These are phyloP conservation scores for Chiloscyllium punctatum DNA, from an alignment of 2,797 vertebrate genomes.

Conservation along the genomic window DNA sequence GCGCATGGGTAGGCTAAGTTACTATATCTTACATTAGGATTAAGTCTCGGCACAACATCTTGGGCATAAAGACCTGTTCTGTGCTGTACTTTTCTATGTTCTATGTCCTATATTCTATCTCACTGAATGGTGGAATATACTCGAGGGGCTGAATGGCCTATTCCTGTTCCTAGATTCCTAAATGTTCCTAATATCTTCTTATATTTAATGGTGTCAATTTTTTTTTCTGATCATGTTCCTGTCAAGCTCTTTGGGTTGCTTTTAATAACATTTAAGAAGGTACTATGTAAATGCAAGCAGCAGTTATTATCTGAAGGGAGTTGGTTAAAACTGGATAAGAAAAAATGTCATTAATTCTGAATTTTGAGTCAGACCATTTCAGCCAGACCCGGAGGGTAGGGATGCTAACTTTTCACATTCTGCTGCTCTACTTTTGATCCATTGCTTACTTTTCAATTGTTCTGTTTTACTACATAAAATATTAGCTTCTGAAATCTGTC, in stretches of 20 bases:
- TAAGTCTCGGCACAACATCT: too few species aligned
- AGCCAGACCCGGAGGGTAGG: slow-evolving; percentile 56
- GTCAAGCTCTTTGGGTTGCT: background rate
- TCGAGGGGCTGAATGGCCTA: too few species aligned
- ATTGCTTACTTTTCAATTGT: background rate
- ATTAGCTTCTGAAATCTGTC: background rate
- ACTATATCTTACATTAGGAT: too few species aligned
- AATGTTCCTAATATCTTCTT: background rate
- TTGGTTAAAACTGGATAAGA: slow-evolving; percentile 54
- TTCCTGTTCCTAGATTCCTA: too few species aligned
- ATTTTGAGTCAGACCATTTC: slow-evolving; percentile 57
- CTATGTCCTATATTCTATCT: too few species aligned
- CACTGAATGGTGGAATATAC: too few species aligned
- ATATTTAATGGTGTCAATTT: background rate
- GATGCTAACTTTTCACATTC: background rate
- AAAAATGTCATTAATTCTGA: slow-evolving; percentile 47
- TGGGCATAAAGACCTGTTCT: too few species aligned
- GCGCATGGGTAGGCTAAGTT: too few species aligned
- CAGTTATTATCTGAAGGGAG: slow-evolving; percentile 33
- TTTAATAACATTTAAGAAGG: background rate
- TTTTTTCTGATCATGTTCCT: background rate
- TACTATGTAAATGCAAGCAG: background rate
- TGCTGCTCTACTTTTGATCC: background rate
- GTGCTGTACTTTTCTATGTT: too few species aligned
- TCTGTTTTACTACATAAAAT: background rate